Percentiles rank a stretch among this genome's conserved stretches.
These are phyloP conservation scores for Drosophila athabasca DNA, from an alignment of 1,140 invertebrate genomes.

Conservation along the genomic window DNA sequence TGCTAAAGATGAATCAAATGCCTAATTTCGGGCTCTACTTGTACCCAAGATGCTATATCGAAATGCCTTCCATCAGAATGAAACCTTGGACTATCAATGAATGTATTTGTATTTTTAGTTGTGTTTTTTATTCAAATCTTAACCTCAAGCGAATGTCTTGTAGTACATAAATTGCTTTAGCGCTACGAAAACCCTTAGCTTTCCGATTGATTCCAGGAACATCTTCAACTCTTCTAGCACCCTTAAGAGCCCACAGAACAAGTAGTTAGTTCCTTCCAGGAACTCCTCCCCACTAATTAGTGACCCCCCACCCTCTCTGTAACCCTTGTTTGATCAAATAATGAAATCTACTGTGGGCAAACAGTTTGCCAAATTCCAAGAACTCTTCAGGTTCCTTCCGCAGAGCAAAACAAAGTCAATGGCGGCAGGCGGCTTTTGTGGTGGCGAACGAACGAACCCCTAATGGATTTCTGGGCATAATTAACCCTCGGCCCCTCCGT, in stretches of 20 bases:
- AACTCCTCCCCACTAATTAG: slow-evolving; percentile 2
- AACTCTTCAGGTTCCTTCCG: slow-evolving; percentile 24
- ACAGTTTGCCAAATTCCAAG: slow-evolving; percentile 4
- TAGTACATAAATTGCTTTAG: no score
- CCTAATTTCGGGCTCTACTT: no score
- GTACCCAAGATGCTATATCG: no score
- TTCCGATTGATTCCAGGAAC: no score
- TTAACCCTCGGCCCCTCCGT: slow-evolving; percentile 55
- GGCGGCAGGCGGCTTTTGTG: slow-evolving; percentile 35
- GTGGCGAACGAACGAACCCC: slow-evolving; percentile 16
- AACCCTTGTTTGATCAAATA: slow-evolving; percentile 3
- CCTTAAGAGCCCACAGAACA: background rate
- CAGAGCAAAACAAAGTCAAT: slow-evolving; percentile 55
- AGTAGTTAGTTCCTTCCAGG: background rate
- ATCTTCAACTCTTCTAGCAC: background rate
- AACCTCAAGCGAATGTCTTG: no score
- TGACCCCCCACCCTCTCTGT: background rate
- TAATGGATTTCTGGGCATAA: slow-evolving; percentile 78
- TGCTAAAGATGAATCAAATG: no score
- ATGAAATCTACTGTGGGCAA: slow-evolving; percentile 11
- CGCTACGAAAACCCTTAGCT: no score
- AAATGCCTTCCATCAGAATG: no score
- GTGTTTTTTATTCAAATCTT: no score
- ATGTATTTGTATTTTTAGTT: no score
- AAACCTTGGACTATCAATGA: no score